phyloP scores from a whole-genome alignment of 2,113 vertebrate genomes.

The Phainopepla nitens region DNA sequence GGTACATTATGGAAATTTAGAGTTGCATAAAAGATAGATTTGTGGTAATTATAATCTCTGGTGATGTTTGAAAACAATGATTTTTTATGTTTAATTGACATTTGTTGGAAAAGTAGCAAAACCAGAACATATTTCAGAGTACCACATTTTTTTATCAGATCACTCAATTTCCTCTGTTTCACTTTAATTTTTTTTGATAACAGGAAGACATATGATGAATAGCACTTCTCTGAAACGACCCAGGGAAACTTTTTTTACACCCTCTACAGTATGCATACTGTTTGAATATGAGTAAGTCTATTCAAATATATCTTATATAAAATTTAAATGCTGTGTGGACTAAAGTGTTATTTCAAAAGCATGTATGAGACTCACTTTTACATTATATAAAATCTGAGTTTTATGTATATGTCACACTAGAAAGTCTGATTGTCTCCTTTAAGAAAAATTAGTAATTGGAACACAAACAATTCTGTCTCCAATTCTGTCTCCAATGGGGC shows the following conservation, averaged over 20 bases:
- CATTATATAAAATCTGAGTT: neutral
- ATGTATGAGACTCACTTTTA: neutral
- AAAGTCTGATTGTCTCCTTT: neutral
- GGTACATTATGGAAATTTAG: neutral
- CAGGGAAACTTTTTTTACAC: neutral
- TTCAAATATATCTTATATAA: neutral
- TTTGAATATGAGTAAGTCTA: neutral
- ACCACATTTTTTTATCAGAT: neutral
- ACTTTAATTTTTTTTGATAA: neutral
- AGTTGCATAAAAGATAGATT: constrained; percentile 2
- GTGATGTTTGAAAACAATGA: neutral
- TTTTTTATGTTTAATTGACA: constrained; percentile 50
- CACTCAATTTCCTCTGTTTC: neutral
- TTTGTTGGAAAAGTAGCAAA: neutral
- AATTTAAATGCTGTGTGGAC: neutral
- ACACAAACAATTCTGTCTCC: neutral
- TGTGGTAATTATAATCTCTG: constrained; percentile 20
- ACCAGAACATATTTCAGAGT: neutral
- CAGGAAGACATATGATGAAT: neutral
- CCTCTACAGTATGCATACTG: neutral
- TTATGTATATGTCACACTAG: neutral
- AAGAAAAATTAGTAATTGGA: neutral
- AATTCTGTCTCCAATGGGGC: no score
- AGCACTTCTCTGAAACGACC: neutral
- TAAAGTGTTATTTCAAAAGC: neutral